A percentile compares a stretch with the other conserved stretches of the same genome.
These are phyloP conservation scores for Cremastinae sp. DNA, from an alignment of 2,888 invertebrate species.

Conservation along the genomic window DNA sequence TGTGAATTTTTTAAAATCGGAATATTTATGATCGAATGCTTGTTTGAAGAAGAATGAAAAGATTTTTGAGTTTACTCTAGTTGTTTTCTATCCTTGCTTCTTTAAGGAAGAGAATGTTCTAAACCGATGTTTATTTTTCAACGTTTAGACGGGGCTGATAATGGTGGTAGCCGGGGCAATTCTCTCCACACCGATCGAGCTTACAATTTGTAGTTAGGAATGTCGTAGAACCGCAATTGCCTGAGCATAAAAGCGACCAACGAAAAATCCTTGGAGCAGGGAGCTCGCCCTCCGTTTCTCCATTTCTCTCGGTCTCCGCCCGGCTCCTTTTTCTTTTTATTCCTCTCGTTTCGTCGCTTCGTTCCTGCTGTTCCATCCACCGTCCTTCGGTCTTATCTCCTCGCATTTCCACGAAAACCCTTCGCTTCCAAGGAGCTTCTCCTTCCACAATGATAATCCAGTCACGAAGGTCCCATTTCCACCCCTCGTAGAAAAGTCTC, in stretches of 20 bases:
- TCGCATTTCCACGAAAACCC: conserved; percentile 59
- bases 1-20: no score
- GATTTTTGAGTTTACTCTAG: neutral
- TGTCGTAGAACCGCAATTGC: conserved; percentile 63
- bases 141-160: conserved; percentile 2
- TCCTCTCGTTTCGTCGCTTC: conserved; percentile 32
- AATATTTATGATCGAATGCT: neutral
- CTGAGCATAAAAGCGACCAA: conserved; percentile 61
- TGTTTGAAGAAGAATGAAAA: neutral
- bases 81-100: neutral
- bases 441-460: conserved; percentile 70
- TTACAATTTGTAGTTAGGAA: conserved; percentile 72
- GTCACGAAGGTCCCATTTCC: conserved; percentile 67
- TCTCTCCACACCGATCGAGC: conserved; percentile 55
- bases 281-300: conserved; percentile 11
- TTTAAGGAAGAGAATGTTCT: neutral
- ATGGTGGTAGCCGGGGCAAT: conserved; percentile 3
- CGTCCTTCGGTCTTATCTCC: conserved; percentile 55
- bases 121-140: conserved; percentile 45
- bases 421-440: conserved; percentile 53
- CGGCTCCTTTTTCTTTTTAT: conserved; percentile 31
- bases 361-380: conserved; percentile 39
- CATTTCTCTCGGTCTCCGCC: conserved; percentile 52
- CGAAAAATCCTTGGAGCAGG: conserved; percentile 56
- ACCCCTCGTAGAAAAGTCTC: conserved; percentile 58